A percentile compares a stretch with the other conserved stretches of the same genome.
These are phyloP conservation scores for Pharmacophagus antenor DNA, from an alignment of 2,888 invertebrate genomes.

Conservation along the genomic window DNA sequence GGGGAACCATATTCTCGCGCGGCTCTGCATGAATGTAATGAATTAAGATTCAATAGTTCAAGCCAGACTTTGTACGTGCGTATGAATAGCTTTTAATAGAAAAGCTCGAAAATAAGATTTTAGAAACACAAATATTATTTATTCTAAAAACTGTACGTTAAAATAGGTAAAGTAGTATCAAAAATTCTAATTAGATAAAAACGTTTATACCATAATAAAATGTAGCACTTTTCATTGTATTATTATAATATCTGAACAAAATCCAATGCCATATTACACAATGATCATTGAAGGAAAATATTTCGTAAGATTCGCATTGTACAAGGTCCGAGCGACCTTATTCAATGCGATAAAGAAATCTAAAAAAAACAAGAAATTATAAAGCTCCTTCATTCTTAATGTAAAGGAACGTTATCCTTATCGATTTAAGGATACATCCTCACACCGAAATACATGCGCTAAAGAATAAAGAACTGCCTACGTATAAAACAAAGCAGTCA, in stretches of 20 bases:
- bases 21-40: slow-evolving; percentile 77
- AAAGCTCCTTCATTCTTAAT: slow-evolving; percentile 45
- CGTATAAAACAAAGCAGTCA: slow-evolving; percentile 57
- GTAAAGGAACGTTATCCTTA: slow-evolving; percentile 49
- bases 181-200: slow-evolving; percentile 1
- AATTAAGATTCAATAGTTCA: slow-evolving; percentile 77
- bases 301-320: slow-evolving; percentile 54
- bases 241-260: slow-evolving; percentile 31
- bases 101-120: slow-evolving; percentile 46
- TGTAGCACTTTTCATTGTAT: neutral
- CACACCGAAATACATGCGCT: slow-evolving; percentile 53
- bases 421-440: slow-evolving; percentile 58
- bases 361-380: slow-evolving; percentile 49
- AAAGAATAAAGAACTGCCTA: slow-evolving; percentile 41
- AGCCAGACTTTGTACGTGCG: slow-evolving; percentile 57
- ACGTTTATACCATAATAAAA: neutral
- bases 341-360: slow-evolving; percentile 41
- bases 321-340: slow-evolving; percentile 62
- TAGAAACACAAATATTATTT: slow-evolving; percentile 12
- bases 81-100: slow-evolving; percentile 56
- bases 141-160: neutral
- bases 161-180: neutral
- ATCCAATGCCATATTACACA: slow-evolving; percentile 42
- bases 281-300: slow-evolving; percentile 53
- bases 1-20: slow-evolving; percentile 79